Evolutionary conservation across 2,797 vertebrate species (phyloP).

Genomic region (Pempheris klunzingeri): DNA sequence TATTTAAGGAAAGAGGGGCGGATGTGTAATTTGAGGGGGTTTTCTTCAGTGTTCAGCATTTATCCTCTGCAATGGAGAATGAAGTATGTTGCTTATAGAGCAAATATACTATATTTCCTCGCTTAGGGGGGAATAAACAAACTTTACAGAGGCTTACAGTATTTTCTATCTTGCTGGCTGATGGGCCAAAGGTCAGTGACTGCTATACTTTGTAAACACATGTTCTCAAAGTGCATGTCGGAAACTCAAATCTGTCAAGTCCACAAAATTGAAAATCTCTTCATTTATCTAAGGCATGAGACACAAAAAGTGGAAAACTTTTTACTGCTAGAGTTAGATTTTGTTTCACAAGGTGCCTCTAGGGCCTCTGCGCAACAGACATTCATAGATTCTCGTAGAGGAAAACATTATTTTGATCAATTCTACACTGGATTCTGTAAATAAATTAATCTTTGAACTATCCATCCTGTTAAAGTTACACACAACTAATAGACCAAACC

Average conservation of each 20-base stretch:
- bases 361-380: background rate
- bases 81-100: background rate
- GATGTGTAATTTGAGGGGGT: background rate
- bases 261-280: background rate
- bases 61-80: background rate
- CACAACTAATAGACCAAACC: background rate
- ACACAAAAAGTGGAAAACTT: background rate
- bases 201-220: too few species aligned
- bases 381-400: background rate
- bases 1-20: background rate
- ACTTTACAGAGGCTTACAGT: background rate
- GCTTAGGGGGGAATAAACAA: background rate
- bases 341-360: background rate
- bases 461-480: background rate
- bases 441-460: background rate
- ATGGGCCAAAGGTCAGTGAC: background rate
- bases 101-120: background rate
- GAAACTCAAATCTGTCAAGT: background rate
- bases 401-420: background rate
- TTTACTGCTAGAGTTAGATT: background rate
- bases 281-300: background rate
- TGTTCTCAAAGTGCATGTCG: background rate
- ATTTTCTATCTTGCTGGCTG: background rate
- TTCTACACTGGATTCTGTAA: background rate
- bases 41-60: slow-evolving; percentile 9